Percentiles rank a stretch among this genome's conserved stretches.
These are phyloP conservation scores for Halichoeres trimaculatus DNA, from an alignment of 2,113 vertebrate genomes.

Conservation along the genomic window DNA sequence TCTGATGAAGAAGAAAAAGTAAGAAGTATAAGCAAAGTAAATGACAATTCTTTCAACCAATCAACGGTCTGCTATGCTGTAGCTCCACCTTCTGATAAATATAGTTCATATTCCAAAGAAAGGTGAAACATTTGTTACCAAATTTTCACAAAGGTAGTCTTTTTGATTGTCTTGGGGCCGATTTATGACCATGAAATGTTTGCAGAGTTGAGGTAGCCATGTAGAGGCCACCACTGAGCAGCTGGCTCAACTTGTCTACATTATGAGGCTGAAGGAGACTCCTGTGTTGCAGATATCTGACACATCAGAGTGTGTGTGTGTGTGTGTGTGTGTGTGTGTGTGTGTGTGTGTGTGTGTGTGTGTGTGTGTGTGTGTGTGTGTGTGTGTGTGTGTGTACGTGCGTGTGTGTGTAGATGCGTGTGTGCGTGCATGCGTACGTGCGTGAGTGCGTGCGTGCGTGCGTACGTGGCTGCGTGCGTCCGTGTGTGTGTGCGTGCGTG, in stretches of 20 bases:
- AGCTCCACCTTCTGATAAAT: no score
- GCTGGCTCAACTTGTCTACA: conserved; percentile 1
- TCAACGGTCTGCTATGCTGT: no score
- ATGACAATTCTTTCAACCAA: no score
- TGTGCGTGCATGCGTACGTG: conserved; percentile 7
- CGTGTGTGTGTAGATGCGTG: not conserved
- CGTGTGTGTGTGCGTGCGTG: conserved; percentile 9
- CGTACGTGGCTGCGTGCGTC: not conserved
- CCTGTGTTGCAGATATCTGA: conserved; percentile 11
- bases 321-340: not conserved
- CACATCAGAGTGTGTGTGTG: not conserved
- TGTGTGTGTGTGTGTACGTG: conserved; percentile 2
- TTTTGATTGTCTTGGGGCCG: not conserved
- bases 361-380: conserved; percentile 1
- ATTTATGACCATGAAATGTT: not conserved
- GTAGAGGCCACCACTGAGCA: not conserved
- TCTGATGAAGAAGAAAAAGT: no score
- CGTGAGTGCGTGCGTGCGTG: not conserved
- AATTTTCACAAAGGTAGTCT: not conserved
- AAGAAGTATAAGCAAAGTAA: no score
- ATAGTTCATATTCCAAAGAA: not conserved
- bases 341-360: conserved; percentile 9
- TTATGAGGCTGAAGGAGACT: conserved; percentile 15
- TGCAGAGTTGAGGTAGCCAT: not conserved
- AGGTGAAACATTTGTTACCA: not conserved